phyloP scores from a whole-genome alignment of 2,888 invertebrate species.

The Trachelus troglodyta region DNA sequence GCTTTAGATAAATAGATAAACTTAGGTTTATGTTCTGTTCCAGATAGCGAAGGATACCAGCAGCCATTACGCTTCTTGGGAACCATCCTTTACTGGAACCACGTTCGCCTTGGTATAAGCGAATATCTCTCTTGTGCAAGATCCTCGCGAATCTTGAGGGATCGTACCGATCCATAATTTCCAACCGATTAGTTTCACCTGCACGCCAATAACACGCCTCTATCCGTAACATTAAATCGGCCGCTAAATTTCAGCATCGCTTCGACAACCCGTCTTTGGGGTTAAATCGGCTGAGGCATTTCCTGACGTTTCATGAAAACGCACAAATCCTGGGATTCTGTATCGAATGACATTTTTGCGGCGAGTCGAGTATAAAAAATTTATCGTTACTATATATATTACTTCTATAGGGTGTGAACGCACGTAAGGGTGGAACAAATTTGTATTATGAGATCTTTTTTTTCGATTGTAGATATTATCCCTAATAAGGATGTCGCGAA shows the following conservation, averaged over 20 bases:
- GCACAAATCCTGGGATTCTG: background rate
- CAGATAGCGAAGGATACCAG: constrained; percentile 4
- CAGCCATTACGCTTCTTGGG: constrained; percentile 11
- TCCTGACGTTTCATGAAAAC: background rate
- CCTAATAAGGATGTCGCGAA: constrained; percentile 44
- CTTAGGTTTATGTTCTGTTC: background rate
- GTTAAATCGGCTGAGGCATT: background rate
- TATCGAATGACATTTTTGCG: background rate
- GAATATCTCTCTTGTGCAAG: background rate
- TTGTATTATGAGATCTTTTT: background rate
- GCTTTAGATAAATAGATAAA: background rate
- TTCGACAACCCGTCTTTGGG: background rate
- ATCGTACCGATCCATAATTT: constrained; percentile 7
- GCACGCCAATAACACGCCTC: background rate
- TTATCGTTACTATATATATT: background rate
- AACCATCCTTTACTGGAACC: background rate
- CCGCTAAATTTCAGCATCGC: background rate
- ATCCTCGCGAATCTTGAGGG: background rate
- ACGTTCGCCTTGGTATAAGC: background rate
- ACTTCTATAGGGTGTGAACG: background rate
- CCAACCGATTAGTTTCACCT: background rate
- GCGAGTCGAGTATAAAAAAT: background rate
- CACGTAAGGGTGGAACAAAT: background rate
- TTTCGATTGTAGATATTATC: background rate
- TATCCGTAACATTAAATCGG: background rate